Percentiles rank a stretch among this genome's conserved stretches.
These are phyloP conservation scores for Scomber japonicus DNA, from an alignment of 2,113 vertebrate species.

Conservation along the genomic window DNA sequence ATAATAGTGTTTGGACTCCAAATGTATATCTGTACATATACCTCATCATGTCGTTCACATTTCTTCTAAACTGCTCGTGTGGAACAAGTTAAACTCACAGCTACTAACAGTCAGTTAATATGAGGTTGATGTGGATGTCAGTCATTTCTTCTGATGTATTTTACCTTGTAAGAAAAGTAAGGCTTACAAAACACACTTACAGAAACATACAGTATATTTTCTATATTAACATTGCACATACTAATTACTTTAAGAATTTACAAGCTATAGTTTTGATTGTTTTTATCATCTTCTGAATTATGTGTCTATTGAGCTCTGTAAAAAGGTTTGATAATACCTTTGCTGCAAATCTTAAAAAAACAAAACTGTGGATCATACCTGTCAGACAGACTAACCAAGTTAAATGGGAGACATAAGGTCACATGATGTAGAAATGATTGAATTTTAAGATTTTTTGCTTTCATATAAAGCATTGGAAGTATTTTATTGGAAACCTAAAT, in stretches of 20 bases:
- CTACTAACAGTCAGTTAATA: neutral
- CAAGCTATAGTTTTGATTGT: neutral
- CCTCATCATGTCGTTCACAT: slow-evolving; percentile 7
- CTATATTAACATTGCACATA: slow-evolving; percentile 5
- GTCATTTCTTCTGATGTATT: neutral
- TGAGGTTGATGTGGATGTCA: slow-evolving; percentile 1
- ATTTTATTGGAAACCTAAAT: slow-evolving; percentile 28
- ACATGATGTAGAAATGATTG: neutral
- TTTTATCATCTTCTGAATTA: neutral
- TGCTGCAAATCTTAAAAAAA: neutral
- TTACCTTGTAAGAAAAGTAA: neutral
- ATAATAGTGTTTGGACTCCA: slow-evolving; percentile 44
- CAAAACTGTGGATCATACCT: neutral
- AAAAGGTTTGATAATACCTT: neutral
- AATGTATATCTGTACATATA: slow-evolving; percentile 53
- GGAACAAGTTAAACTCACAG: neutral
- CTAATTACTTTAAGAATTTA: neutral
- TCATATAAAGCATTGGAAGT: neutral
- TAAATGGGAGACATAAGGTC: neutral
- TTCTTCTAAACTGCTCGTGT: neutral
- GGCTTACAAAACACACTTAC: neutral
- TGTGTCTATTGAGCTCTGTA: neutral
- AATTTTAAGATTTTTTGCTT: neutral
- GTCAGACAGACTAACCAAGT: neutral
- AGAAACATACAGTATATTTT: slow-evolving; percentile 12